Base-by-base conservation (phyloP, 2,113 vertebrate genomes). In the Semicossyphus pulcher region DNA sequence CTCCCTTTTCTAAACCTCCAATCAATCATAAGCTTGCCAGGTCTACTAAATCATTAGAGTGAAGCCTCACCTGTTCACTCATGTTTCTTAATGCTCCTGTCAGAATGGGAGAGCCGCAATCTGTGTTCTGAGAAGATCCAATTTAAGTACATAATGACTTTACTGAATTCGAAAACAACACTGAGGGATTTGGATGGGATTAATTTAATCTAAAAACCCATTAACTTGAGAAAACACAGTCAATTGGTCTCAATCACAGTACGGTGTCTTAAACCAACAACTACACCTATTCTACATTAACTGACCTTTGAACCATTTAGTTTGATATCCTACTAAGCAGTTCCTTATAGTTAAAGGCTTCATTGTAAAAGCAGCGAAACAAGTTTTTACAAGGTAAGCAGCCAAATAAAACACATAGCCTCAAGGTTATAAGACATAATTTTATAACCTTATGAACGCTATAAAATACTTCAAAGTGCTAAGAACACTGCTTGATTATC, bases 1-100 rank as follows among this genome's bases (percentile, higher is more conserved):
- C 48, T 32, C 39, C 32, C 6, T 28, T 36, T 9, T 36, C 3
- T 11, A 25, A 18, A 1, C n/a, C 12, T n/a, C 1, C 32, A 31
- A 56, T 57, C 84, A 84, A 84, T 49, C 72, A 62, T 82, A 63
- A 70, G 9, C 7, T 11, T 39, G 34, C 0, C 31, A 44, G 26
- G 1, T 44, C 41, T 4, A 8, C 18, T 20, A 15, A 44, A 44
- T 41, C 16, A 44, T 44, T 44, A 44, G 41, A 1, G 25, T 15
- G 41, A n/a, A 7, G 65, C 34, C 54, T 18, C 49, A 70, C 83
- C 67, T 81, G 85, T 74, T 79, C 29, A 4, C 53, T 48, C 80
- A 29, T 65, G 78, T 51, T 49, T 37, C 12, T 5, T 4, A 4
- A 21, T 0, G 3, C 2, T 29, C 21, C 36, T 36, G 47, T 34